Percentiles rank a stretch among this genome's conserved stretches.
These are phyloP conservation scores for Etia nguti DNA, from an alignment of 2,113 vertebrate genomes.

Conservation along the genomic window DNA sequence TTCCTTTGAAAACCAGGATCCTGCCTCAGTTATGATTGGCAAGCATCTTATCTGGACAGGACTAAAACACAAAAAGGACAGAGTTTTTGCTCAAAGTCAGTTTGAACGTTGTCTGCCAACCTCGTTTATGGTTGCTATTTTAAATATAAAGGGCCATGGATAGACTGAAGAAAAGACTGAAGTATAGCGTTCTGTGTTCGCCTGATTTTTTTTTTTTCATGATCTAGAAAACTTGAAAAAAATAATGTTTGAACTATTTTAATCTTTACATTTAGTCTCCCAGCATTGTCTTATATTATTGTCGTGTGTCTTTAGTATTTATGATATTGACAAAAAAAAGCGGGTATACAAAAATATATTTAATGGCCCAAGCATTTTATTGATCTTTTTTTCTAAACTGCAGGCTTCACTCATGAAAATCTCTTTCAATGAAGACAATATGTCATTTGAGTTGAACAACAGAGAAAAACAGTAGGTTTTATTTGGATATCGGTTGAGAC, in stretches of 20 bases:
- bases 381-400: slow-evolving; percentile 86
- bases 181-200: slow-evolving; percentile 70
- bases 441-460: slow-evolving; percentile 82
- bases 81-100: slow-evolving; percentile 50
- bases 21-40: slow-evolving; percentile 68
- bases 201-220: slow-evolving; percentile 73
- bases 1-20: slow-evolving; percentile 66
- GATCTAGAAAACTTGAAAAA: slow-evolving; percentile 86
- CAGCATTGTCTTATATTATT: slow-evolving; percentile 86
- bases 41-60: slow-evolving; percentile 58
- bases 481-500: slow-evolving; percentile 70
- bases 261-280: slow-evolving; percentile 83
- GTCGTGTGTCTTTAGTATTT: slow-evolving; percentile 95
- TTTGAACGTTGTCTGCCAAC: slow-evolving; percentile 65
- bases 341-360: slow-evolving; percentile 93
- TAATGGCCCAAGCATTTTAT: slow-evolving; percentile 85
- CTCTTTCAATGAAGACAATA: slow-evolving; percentile 83
- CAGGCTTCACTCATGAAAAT: slow-evolving; percentile 86
- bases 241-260: slow-evolving; percentile 85
- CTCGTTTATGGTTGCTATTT: slow-evolving; percentile 56
- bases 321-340: slow-evolving; percentile 93
- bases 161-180: slow-evolving; percentile 60
- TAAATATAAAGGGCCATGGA: slow-evolving; percentile 40
- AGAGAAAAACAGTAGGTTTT: slow-evolving; percentile 66
- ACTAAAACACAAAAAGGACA: slow-evolving; percentile 53